Conservation (phyloP, 2,797 vertebrate genomes). For the Chrysocyon brachyurus region DNA sequence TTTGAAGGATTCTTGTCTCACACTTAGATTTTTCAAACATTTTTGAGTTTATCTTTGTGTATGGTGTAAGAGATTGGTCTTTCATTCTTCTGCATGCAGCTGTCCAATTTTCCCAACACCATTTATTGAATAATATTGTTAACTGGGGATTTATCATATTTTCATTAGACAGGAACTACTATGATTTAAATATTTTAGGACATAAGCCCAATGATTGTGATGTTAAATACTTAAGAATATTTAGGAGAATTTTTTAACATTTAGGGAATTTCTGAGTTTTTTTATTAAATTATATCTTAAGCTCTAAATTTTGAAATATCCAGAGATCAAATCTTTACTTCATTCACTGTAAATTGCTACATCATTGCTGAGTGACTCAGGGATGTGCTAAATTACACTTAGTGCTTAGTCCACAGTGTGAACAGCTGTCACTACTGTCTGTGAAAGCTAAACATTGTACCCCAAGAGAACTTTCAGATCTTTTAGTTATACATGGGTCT, state of each 20-base stretch:
- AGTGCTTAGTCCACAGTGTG: background rate
- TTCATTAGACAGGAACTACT: background rate
- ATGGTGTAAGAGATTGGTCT: too few species aligned
- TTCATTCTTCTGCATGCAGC: too few species aligned
- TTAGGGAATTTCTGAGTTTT: background rate
- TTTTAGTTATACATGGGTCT: background rate
- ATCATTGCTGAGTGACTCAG: background rate
- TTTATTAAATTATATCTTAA: background rate
- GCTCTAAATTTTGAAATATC: background rate
- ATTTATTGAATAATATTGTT: background rate
- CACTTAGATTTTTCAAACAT: too few species aligned
- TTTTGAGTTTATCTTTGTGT: too few species aligned
- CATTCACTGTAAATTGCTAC: background rate
- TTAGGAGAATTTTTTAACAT: background rate
- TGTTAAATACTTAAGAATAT: background rate
- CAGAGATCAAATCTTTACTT: background rate
- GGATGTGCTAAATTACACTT: background rate
- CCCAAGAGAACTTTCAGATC: background rate
- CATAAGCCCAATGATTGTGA: background rate
- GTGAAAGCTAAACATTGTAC: background rate
- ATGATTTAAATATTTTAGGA: background rate
- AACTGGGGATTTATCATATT: background rate
- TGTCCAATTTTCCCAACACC: too few species aligned
- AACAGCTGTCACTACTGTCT: background rate
- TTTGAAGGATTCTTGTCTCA: too few species aligned